Evolutionary conservation across 2,888 invertebrate genomes (phyloP).

Genomic region (Kryphioiulus occultus): DNA sequence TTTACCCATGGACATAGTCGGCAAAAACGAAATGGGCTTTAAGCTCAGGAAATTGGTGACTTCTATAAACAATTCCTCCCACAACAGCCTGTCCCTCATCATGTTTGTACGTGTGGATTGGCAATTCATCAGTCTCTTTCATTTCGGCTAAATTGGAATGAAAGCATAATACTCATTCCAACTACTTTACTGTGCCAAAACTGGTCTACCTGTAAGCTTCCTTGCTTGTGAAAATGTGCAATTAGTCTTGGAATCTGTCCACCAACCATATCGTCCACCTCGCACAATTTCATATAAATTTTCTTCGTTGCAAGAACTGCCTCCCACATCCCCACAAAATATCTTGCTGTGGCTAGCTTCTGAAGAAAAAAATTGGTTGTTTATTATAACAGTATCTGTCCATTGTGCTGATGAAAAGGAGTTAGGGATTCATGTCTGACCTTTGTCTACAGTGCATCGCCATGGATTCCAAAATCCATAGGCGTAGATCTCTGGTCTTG

Average conservation of each 20-base stretch:
- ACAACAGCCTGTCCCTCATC: slow-evolving; percentile 36
- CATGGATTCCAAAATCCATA: slow-evolving; percentile 47
- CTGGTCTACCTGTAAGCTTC: not conserved
- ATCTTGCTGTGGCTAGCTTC: not conserved
- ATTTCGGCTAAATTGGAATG: not conserved
- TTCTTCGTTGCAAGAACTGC: not conserved
- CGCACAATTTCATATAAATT: not conserved
- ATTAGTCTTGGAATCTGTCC: not conserved
- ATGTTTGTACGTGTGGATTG: slow-evolving; percentile 33
- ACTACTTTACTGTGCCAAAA: no score
- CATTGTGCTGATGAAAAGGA: not conserved
- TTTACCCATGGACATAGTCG: slow-evolving; percentile 44
- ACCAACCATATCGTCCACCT: slow-evolving; percentile 23
- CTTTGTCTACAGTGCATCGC: slow-evolving; percentile 37
- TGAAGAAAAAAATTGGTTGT: not conserved
- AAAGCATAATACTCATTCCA: no score
- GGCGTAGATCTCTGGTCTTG: slow-evolving; percentile 6
- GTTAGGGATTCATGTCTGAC: no score
- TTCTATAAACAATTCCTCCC: slow-evolving; percentile 33
- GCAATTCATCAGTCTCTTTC: not conserved
- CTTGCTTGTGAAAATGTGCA: not conserved
- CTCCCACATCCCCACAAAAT: slow-evolving; percentile 7
- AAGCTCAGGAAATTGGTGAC: not conserved
- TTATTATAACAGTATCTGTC: not conserved
- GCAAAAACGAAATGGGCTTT: slow-evolving; percentile 30